phyloP scores from a whole-genome alignment of 2,113 vertebrate species.

The Clupea harengus region DNA sequence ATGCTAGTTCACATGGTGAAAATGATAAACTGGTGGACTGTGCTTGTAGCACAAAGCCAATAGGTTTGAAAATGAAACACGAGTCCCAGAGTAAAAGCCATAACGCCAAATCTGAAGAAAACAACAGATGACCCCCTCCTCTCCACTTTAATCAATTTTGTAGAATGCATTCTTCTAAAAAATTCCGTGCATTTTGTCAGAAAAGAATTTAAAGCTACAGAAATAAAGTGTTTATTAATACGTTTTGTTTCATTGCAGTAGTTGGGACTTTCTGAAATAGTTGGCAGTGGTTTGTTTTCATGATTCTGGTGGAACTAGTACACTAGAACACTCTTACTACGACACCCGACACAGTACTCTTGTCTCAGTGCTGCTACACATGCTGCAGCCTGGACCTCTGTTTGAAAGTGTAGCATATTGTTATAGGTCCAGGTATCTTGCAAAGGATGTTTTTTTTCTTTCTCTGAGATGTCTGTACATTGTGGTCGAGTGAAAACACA shows the following conservation, averaged over 20 bases:
- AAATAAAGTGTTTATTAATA: background rate
- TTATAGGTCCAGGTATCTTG: background rate
- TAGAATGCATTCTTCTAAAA: background rate
- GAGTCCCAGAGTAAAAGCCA: background rate
- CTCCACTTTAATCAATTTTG: background rate
- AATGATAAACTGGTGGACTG: background rate
- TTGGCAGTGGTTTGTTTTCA: background rate
- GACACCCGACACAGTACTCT: background rate
- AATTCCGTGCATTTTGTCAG: background rate
- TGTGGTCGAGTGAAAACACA: conserved; percentile 1
- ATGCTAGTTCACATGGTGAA: background rate
- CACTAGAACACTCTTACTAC: background rate
- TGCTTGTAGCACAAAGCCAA: background rate
- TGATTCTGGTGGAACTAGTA: background rate
- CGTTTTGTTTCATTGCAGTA: background rate
- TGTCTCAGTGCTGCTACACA: background rate
- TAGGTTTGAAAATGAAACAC: background rate
- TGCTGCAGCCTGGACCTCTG: background rate
- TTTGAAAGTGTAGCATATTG: background rate
- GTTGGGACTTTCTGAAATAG: background rate
- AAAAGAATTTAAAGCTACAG: background rate
- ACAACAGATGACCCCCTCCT: background rate
- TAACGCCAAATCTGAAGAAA: background rate
- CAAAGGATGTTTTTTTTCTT: background rate
- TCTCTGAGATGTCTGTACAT: background rate